Conservation (phyloP, 2,888 invertebrate genomes). For the Ennomos quercinarius region DNA sequence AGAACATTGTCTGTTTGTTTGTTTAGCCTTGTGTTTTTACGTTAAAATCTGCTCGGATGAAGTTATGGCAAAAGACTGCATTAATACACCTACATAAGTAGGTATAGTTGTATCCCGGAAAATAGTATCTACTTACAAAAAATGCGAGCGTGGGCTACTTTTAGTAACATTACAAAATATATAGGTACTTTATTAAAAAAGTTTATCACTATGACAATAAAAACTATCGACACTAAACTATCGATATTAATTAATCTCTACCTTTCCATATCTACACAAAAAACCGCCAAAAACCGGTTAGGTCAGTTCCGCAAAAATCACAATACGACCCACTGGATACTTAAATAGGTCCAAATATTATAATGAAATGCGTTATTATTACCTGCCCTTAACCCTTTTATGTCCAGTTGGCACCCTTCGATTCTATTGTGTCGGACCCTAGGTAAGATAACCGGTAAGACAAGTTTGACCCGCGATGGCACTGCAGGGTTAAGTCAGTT, state of each 20-base stretch:
- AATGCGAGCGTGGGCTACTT: too few relatives aligned
- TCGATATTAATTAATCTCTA: slow-evolving; percentile 41
- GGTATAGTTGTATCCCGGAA: too few relatives aligned
- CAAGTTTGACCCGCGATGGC: slow-evolving; percentile 74
- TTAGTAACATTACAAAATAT: neutral
- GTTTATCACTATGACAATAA: neutral
- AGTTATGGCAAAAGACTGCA: too few relatives aligned
- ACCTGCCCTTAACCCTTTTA: slow-evolving; percentile 67
- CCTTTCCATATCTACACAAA: slow-evolving; percentile 44
- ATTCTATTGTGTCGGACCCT: slow-evolving; percentile 66
- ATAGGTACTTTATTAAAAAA: neutral
- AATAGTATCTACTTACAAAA: too few relatives aligned
- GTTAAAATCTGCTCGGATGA: too few relatives aligned
- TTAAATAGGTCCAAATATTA: slow-evolving; percentile 85
- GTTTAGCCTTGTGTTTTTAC: too few relatives aligned
- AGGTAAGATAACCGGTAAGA: slow-evolving; percentile 84
- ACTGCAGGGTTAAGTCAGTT: slow-evolving; percentile 76
- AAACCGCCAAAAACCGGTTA: slow-evolving; percentile 76
- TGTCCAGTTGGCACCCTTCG: slow-evolving; percentile 80
- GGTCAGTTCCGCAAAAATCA: slow-evolving; percentile 79
- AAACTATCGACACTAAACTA: slow-evolving; percentile 10
- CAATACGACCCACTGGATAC: slow-evolving; percentile 81
- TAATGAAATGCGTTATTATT: slow-evolving; percentile 77
- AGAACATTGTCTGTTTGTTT: too few relatives aligned
- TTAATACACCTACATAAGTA: too few relatives aligned